phyloP scores from a whole-genome alignment of 2,888 invertebrate species.

The Thelaira solivaga region DNA sequence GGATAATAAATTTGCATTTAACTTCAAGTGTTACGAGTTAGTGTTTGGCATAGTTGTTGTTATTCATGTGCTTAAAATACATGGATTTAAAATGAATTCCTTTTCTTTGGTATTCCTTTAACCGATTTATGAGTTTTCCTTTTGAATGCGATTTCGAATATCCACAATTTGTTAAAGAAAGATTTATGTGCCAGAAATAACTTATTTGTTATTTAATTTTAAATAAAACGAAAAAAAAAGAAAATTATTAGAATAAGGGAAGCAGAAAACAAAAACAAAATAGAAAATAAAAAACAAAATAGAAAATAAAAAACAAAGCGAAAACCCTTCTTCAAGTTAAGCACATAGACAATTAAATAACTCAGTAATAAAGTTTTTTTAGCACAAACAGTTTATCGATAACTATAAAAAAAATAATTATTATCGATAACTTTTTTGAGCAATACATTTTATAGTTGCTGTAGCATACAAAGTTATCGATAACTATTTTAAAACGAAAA shows the following conservation, averaged over 20 bases:
- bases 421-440: too few species aligned
- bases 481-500: not conserved
- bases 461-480: not conserved
- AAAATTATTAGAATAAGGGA: not conserved
- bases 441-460: not conserved
- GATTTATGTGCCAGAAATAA: constrained; percentile 39
- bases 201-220: constrained; percentile 22
- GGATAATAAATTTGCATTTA: constrained; percentile 70
- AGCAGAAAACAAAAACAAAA: not conserved
- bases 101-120: constrained; percentile 26
- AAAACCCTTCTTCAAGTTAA: too few species aligned
- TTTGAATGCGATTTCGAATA: constrained; percentile 44
- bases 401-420: too few species aligned
- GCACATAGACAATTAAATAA: too few species aligned
- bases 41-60: constrained; percentile 9
- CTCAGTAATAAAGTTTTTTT: too few species aligned
- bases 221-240: not conserved
- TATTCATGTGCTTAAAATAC: constrained; percentile 37
- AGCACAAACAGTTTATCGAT: not conserved
- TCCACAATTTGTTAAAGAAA: not conserved
- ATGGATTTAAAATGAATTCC: constrained; percentile 34
- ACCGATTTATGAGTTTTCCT: constrained; percentile 54
- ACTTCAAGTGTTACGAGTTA: constrained; percentile 63
- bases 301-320: not conserved
- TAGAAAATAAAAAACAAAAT: not conserved